A percentile compares a stretch with the other conserved stretches of the same genome.
Evolutionary conservation across 2,797 vertebrate genomes (phyloP).

Genomic region (Leontocebus nigricollis): DNA sequence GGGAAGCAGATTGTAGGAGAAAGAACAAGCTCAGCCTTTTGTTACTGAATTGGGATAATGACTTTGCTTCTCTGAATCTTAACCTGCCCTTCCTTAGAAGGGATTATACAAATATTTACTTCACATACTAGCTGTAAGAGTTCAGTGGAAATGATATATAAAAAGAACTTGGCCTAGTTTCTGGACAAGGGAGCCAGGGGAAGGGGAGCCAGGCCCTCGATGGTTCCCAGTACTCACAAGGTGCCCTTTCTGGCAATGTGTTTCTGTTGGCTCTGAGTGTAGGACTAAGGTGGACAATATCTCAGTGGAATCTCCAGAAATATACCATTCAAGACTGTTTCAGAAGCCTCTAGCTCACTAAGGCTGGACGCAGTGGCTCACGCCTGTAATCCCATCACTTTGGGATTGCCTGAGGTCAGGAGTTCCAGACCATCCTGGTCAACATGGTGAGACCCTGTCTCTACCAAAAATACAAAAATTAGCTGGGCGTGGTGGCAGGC

Average conservation of each 20-base stretch:
- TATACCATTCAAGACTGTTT: not conserved
- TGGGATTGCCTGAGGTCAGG: not conserved
- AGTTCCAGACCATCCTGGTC: not conserved
- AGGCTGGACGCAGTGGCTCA: too few species aligned
- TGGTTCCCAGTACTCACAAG: not conserved
- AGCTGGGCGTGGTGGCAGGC: not conserved
- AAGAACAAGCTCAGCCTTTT: not conserved
- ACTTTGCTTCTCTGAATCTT: conserved; percentile 2
- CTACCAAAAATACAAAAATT: not conserved
- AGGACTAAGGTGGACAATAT: not conserved
- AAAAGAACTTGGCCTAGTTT: not conserved
- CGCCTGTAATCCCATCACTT: too few species aligned
- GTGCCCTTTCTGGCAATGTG: not conserved
- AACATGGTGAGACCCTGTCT: not conserved
- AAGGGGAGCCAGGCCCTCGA: not conserved
- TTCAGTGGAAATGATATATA: not conserved
- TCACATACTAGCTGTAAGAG: not conserved
- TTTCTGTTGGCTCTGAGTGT: not conserved
- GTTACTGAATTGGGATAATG: not conserved
- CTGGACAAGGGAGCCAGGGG: not conserved
- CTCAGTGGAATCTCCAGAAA: not conserved
- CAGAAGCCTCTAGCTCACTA: not conserved
- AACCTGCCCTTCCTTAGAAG: not conserved
- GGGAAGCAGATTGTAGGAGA: not conserved
- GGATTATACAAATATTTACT: not conserved